phyloP scores from a whole-genome alignment of 1,140 invertebrate genomes.

The Lucilia cuprina region DNA sequence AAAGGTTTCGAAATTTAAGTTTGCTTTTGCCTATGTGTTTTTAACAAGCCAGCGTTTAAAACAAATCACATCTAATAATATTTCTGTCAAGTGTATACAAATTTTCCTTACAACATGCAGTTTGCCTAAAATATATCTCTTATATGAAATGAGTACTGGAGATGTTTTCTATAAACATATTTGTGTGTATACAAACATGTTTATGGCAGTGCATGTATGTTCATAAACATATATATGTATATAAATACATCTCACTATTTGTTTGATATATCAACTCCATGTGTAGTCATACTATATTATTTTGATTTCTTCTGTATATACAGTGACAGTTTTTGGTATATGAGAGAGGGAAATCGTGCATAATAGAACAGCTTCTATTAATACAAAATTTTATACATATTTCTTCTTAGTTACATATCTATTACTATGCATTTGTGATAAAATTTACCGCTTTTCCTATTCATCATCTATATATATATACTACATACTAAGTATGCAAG shows the following conservation, averaged over 20 bases:
- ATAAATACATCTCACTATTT: not conserved
- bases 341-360: not conserved
- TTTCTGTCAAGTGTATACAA: not conserved
- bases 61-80: too few species aligned
- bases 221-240: too few species aligned
- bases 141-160: too few species aligned
- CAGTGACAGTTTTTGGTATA: not conserved
- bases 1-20: too few species aligned
- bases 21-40: too few species aligned
- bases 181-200: too few species aligned
- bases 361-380: not conserved
- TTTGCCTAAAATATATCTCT: too few species aligned
- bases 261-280: not conserved
- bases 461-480: not conserved
- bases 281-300: not conserved
- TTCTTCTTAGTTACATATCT: not conserved
- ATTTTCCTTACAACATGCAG: not conserved
- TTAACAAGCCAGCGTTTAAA: too few species aligned
- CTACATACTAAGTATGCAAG: not conserved
- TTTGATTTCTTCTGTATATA: not conserved
- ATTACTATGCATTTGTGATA: slow-evolving; percentile 12
- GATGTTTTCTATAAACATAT: too few species aligned
- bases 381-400: not conserved
- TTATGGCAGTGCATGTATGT: too few species aligned
- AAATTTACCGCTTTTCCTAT: not conserved